phyloP scores from a whole-genome alignment of 2,113 vertebrate genomes.

The human (Homo sapiens) region DNA sequence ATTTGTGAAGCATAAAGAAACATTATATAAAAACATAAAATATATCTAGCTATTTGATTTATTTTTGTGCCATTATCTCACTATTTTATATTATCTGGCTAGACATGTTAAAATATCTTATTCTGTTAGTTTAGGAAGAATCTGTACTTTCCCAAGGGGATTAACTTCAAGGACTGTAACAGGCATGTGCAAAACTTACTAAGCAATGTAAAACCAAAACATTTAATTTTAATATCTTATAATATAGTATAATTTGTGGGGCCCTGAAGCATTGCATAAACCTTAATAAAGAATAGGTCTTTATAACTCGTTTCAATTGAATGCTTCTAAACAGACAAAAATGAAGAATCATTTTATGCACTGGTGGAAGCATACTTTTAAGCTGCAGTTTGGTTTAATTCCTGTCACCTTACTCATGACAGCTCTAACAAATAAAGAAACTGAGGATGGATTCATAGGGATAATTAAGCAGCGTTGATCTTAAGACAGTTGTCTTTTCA shows the following conservation, averaged over 20 bases:
- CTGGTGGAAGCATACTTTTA: constrained; percentile 76
- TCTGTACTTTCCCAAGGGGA: background rate
- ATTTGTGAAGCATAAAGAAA: background rate
- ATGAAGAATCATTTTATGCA: constrained; percentile 79
- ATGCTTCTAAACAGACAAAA: constrained; percentile 74
- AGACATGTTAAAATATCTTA: background rate
- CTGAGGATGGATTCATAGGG: constrained; percentile 79
- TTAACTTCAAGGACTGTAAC: constrained; percentile 23
- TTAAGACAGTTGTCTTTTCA: constrained; percentile 85
- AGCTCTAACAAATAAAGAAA: constrained; percentile 83
- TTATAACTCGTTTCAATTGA: constrained; percentile 78
- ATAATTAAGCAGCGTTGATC: constrained; percentile 86
- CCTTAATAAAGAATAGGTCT: constrained; percentile 78
- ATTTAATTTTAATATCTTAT: constrained; percentile 67
- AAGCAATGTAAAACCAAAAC: constrained; percentile 32
- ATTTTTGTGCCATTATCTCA: background rate
- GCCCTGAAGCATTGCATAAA: constrained; percentile 69
- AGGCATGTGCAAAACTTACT: constrained; percentile 1
- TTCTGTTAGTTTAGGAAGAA: constrained; percentile 38
- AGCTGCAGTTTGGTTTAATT: constrained; percentile 81
- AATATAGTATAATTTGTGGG: constrained; percentile 74
- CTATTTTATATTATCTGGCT: background rate
- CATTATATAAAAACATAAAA: background rate
- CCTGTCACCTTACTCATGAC: constrained; percentile 82
- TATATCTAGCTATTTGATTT: background rate